Base-by-base conservation (phyloP, 2,888 invertebrate genomes). In the Rhopalosiphum nymphaeae region DNA sequence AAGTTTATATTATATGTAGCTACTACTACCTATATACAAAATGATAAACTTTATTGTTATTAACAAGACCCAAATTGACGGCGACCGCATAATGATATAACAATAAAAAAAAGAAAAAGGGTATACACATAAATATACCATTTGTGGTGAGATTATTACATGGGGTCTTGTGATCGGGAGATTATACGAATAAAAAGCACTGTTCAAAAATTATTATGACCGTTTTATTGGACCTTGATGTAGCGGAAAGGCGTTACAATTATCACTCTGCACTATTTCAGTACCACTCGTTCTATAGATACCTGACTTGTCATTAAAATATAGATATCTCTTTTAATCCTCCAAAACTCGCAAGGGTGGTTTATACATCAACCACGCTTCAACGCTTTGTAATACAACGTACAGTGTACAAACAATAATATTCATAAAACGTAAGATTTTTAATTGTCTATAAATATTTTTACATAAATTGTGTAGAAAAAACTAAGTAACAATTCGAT, bases 31-130 rank as follows among this genome's bases (percentile, higher is more conserved):
- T 92, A 21, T 53, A 21, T 21, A 21, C 42, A 1, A 61, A 42
- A n/a, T 78, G 67, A 88, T 88, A 61, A 46, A 49, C 49, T 92
- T 92, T 88, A 92, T 92, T 88, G 92, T 78, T 92, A 88, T 92
- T 92, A 87, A 87, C 49, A 42, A 49, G 53, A 42, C 42, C 10
- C 29, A 67, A 42, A 49, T 57, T n/a, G 16, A n/a, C 46, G 25
- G 7, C 25, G 26, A 61, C 87, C 46, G 26, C 91, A 26, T 61
- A 46, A 92, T 49, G 42, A 88, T 46, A 92, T 67, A 49, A 92
- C 87, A 78, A 92, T 92, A 92, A 67, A 86, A 85, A 85, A 91
- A 90, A 61, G n/a, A 91, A 92, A 61, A 91, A 84, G 44, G 86
- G 46, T 86, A 86, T 42, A 84, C 26, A 84, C 36, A 85, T 85